Percentiles rank a stretch among this genome's conserved stretches.
Conservation (phyloP, 2,113 vertebrate genomes). For the Leucosticte australis region DNA sequence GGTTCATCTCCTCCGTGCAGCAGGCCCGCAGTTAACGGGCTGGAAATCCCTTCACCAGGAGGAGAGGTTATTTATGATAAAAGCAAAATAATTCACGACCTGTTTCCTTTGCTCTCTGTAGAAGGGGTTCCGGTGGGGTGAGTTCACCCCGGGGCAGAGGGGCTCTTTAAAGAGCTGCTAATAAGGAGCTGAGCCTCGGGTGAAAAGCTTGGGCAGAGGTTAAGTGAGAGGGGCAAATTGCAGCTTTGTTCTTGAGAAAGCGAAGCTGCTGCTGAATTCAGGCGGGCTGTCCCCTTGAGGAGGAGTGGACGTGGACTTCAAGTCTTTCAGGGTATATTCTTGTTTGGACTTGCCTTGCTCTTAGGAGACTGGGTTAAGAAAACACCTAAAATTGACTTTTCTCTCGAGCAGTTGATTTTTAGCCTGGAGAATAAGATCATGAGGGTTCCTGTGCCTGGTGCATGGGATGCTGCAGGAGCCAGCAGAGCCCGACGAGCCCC, state of each 20-base stretch:
- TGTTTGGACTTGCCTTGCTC: not conserved
- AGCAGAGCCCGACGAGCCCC: not conserved
- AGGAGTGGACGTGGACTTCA: not conserved
- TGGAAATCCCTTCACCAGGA: not conserved
- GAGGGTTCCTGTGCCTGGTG: not conserved
- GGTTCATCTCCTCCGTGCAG: not conserved
- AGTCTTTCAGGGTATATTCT: not conserved
- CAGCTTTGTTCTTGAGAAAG: not conserved
- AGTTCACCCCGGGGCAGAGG: not conserved
- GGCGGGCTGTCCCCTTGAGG: not conserved
- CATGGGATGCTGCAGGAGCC: not conserved
- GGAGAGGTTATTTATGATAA: slow-evolving; percentile 10
- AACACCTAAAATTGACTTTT: not conserved
- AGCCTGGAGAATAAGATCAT: not conserved
- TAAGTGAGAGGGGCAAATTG: not conserved
- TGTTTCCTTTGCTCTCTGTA: not conserved
- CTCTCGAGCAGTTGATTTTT: not conserved
- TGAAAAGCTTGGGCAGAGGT: slow-evolving; percentile 17
- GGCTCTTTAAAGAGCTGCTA: not conserved
- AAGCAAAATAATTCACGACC: slow-evolving; percentile 9
- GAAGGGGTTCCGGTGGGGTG: not conserved
- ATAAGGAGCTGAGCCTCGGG: not conserved
- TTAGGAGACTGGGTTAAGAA: not conserved
- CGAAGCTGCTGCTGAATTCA: not conserved
- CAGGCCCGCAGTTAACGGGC: not conserved